Evolutionary conservation across 2,888 invertebrate species (phyloP).

Genomic region (Dicroscelio sp.): DNA sequence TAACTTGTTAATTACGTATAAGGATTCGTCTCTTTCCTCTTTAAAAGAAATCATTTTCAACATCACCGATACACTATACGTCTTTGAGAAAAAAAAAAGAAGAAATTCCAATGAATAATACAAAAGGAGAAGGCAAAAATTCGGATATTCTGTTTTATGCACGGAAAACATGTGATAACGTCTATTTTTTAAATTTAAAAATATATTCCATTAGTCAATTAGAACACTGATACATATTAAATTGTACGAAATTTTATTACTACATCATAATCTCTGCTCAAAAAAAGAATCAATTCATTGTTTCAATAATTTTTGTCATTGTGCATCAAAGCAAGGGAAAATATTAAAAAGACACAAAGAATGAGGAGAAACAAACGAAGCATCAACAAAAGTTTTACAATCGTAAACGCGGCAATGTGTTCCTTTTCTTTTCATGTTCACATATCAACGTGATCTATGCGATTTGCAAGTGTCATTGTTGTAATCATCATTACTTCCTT

Average conservation of each 20-base stretch:
- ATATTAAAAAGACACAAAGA: slow-evolving; percentile 21
- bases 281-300: slow-evolving; percentile 59
- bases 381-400: slow-evolving; percentile 57
- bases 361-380: slow-evolving; percentile 3
- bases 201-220: slow-evolving; percentile 85
- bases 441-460: slow-evolving; percentile 90
- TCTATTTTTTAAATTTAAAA: slow-evolving; percentile 76
- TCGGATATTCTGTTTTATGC: slow-evolving; percentile 62
- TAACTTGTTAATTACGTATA: slow-evolving; percentile 87
- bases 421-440: slow-evolving; percentile 87
- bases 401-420: slow-evolving; percentile 76
- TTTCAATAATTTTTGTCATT: slow-evolving; percentile 68
- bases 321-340: slow-evolving; percentile 57
- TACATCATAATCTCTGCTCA: slow-evolving; percentile 80
- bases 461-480: slow-evolving; percentile 83
- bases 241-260: slow-evolving; percentile 76
- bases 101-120: slow-evolving; percentile 11
- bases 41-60: slow-evolving; percentile 62
- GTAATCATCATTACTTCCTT: slow-evolving; percentile 56
- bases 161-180: slow-evolving; percentile 74
- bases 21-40: slow-evolving; percentile 81
- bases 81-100: slow-evolving; percentile 53
- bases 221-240: slow-evolving; percentile 77
- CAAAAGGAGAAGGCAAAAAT: slow-evolving; percentile 47
- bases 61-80: slow-evolving; percentile 62